Conservation (phyloP, 2,888 invertebrate genomes). For the Polyommatus iphigenia region DNA sequence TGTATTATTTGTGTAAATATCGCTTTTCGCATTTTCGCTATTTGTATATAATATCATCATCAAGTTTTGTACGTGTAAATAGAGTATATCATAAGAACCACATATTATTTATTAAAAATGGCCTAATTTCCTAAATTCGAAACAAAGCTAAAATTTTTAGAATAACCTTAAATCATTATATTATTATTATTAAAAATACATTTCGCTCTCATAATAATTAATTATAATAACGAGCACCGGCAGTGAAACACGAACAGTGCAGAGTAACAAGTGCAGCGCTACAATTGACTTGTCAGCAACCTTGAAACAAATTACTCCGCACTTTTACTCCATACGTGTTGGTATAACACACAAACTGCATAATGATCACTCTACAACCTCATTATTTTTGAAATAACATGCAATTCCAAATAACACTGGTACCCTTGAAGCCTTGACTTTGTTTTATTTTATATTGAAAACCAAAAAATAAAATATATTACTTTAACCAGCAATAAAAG, state of each 20-base stretch:
- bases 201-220: neutral
- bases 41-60: too few species aligned
- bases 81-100: too few species aligned
- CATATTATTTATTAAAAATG: too few species aligned
- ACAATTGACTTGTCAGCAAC: neutral
- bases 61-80: too few species aligned
- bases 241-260: neutral
- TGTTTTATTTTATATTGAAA: neutral
- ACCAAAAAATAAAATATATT: too few species aligned
- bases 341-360: neutral
- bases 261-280: neutral
- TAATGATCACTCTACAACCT: neutral
- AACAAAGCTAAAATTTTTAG: too few species aligned
- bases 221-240: neutral
- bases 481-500: too few species aligned
- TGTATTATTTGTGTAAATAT: too few species aligned
- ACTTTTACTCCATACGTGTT: neutral
- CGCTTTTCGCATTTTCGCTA: too few species aligned
- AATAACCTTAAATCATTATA: too few species aligned
- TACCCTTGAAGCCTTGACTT: neutral
- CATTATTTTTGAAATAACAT: neutral
- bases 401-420: neutral
- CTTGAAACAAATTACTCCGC: neutral
- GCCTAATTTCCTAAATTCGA: too few species aligned
- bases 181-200: neutral